These are phyloP conservation scores for Pan troglodytes DNA, from an alignment of 2,113 vertebrate species.

Conservation along the genomic window NHGRI_mPanTro3-v2.1_pri NC_072411.2:142872501-142873000, in stretches of 20 bases:
- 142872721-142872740: background rate
- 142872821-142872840: rapidly evolving
- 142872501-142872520: background rate
- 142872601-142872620: too few relatives aligned
- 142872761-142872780: background rate
- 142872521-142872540: background rate
- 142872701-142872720: background rate
- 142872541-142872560: background rate
- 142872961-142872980: background rate
- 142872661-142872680: background rate
- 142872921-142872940: background rate
- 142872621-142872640: background rate
- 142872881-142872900: background rate
- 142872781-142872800: too few relatives aligned
- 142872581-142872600: too few relatives aligned
- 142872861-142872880: background rate
- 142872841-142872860: too few relatives aligned
- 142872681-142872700: background rate
- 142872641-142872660: background rate
- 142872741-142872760: too few relatives aligned
- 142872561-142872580: background rate
- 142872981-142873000: background rate
- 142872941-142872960: background rate
- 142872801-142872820: too few relatives aligned
- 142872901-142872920: background rate